These are phyloP conservation scores for Xyrauchen texanus DNA, from an alignment of 2,113 vertebrate genomes.

Conservation along the genomic window DNA sequence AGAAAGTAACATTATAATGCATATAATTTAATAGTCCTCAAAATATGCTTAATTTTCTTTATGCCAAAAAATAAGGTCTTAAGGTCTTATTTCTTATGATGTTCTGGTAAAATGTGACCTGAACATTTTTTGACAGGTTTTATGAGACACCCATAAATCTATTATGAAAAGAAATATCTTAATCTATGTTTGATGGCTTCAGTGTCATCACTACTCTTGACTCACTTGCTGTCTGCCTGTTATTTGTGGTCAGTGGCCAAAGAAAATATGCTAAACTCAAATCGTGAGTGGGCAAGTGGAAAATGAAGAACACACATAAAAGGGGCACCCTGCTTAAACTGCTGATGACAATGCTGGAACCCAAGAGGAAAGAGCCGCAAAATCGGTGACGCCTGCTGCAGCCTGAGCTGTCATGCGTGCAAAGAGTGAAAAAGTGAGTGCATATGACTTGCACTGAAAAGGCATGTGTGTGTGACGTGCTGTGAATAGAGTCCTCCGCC, in stretches of 20 bases:
- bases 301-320: constrained; percentile 17
- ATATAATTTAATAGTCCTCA: no score
- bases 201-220: not conserved
- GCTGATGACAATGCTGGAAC: constrained; percentile 26
- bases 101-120: no score
- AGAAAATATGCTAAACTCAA: constrained; percentile 28
- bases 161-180: no score
- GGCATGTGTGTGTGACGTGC: constrained; percentile 37
- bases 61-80: no score
- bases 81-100: no score
- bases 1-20: no score
- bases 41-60: no score
- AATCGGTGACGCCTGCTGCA: constrained; percentile 36
- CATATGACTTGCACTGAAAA: constrained; percentile 15
- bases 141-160: no score
- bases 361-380: constrained; percentile 39
- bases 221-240: not conserved
- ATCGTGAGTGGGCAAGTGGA: constrained; percentile 33
- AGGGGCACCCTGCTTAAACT: not conserved
- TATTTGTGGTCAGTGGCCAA: constrained; percentile 15
- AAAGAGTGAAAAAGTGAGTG: constrained; percentile 8
- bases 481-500: constrained; percentile 59
- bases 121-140: no score
- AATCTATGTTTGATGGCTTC: not conserved
- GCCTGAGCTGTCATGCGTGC: constrained; percentile 11